These are phyloP conservation scores for Anableps anableps DNA, from an alignment of 2,797 vertebrate species.

Conservation along the genomic window DNA sequence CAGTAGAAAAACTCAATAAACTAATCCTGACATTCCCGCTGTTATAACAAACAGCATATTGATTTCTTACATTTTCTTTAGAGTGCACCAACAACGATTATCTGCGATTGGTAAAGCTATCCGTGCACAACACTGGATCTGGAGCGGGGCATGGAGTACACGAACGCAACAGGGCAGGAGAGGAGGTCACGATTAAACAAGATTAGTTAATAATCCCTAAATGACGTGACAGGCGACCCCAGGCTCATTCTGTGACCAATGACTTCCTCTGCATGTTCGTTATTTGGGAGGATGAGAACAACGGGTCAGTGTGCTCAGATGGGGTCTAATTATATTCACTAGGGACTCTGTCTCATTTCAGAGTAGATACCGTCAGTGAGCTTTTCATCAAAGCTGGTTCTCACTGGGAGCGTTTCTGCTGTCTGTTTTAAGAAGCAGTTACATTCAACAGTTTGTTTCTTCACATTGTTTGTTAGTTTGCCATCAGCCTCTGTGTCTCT, in stretches of 20 bases:
- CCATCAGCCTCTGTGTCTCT: not conserved
- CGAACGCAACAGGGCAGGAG: slow-evolving; percentile 1
- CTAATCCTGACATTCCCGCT: slow-evolving; percentile 3
- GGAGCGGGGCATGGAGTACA: not conserved
- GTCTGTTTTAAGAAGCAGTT: not conserved
- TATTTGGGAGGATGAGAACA: slow-evolving; percentile 67
- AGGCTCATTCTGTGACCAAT: slow-evolving; percentile 70
- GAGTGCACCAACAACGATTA: not conserved
- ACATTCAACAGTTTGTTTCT: not conserved
- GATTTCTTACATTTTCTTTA: not conserved
- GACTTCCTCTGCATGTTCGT: slow-evolving; percentile 70
- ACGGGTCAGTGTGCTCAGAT: slow-evolving; percentile 63
- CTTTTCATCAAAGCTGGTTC: not conserved
- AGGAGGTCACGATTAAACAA: slow-evolving; percentile 78
- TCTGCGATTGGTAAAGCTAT: slow-evolving; percentile 2
- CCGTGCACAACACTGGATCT: not conserved
- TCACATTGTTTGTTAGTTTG: not conserved
- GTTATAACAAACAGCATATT: not conserved
- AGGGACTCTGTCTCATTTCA: slow-evolving; percentile 41
- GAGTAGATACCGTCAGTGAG: not conserved
- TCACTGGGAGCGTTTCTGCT: not conserved
- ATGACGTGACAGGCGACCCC: slow-evolving; percentile 76
- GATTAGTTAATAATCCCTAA: slow-evolving; percentile 79
- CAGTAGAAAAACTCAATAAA: not conserved
- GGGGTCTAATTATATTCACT: slow-evolving; percentile 36